Percentiles rank a stretch among this genome's conserved stretches.
Evolutionary conservation across 2,888 invertebrate species (phyloP).

Genomic region (Silvanus unidentatus): DNA sequence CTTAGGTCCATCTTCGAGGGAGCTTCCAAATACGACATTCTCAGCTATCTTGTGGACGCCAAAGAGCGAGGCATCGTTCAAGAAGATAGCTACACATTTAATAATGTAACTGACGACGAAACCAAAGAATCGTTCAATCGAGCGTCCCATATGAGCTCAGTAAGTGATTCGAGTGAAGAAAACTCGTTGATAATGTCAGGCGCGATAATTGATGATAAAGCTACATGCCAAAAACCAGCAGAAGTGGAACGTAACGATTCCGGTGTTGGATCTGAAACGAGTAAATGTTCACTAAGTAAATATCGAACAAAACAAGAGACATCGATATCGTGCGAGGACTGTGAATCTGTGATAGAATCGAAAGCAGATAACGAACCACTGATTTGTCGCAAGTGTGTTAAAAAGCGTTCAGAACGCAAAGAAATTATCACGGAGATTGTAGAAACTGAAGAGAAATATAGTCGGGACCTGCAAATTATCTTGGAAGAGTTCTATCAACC

Average conservation of each 20-base stretch:
- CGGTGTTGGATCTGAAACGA: conserved; percentile 88
- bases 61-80: conserved; percentile 68
- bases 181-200: conserved; percentile 63
- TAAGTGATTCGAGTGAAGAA: conserved; percentile 83
- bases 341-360: conserved; percentile 74
- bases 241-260: conserved; percentile 90
- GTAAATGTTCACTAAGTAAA: conserved; percentile 75
- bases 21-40: conserved; percentile 82
- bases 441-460: conserved; percentile 94
- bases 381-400: conserved; percentile 82
- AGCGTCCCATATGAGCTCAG: conserved; percentile 70
- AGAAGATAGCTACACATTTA: conserved; percentile 65
- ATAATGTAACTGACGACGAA: conserved; percentile 47
- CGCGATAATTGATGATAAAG: conserved; percentile 52
- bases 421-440: conserved; percentile 93
- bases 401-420: conserved; percentile 82
- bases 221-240: conserved; percentile 55
- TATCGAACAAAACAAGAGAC: conserved; percentile 59
- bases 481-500: conserved; percentile 90
- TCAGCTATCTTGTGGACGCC: conserved; percentile 83
- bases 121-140: conserved; percentile 61
- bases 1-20: conserved; percentile 66
- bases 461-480: conserved; percentile 85
- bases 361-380: conserved; percentile 71
- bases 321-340: conserved; percentile 67